Evolutionary conservation across 2,797 vertebrate species (phyloP).

Genomic region (Bufotes viridis): DNA sequence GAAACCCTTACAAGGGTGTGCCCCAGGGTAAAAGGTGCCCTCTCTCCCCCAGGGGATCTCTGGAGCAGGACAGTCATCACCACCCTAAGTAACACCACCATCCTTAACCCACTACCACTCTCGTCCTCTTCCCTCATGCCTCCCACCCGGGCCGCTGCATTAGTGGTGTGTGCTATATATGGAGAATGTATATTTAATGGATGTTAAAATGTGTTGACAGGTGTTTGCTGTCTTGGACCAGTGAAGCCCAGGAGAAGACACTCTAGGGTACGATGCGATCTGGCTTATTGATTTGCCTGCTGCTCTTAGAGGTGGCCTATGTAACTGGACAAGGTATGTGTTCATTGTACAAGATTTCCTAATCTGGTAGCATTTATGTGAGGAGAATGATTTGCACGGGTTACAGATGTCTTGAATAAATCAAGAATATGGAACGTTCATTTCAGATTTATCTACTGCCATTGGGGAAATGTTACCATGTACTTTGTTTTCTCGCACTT

Average conservation of each 20-base stretch:
- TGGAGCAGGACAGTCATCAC: too few relatives aligned
- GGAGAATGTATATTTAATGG: background rate
- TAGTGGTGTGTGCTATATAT: background rate
- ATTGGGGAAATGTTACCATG: background rate
- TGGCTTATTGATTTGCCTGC: constrained; percentile 62
- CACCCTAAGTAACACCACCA: too few relatives aligned
- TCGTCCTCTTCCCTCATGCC: too few relatives aligned
- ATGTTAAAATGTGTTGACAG: constrained; percentile 60
- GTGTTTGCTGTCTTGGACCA: constrained; percentile 42
- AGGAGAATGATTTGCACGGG: constrained; percentile 11
- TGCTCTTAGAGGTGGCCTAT: constrained; percentile 66
- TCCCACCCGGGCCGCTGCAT: too few relatives aligned
- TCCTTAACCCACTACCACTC: too few relatives aligned
- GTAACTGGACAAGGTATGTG: constrained; percentile 69
- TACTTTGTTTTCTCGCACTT: background rate
- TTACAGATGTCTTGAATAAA: constrained; percentile 44
- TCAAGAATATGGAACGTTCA: constrained; percentile 16
- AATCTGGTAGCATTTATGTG: background rate
- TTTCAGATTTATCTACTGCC: constrained; percentile 5
- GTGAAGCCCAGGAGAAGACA: constrained; percentile 31
- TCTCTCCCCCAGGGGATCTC: too few relatives aligned
- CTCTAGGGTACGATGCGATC: constrained; percentile 38
- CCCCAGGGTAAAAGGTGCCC: too few relatives aligned
- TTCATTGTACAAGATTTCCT: background rate
- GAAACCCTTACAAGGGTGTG: too few relatives aligned